Evolutionary conservation across 2,113 vertebrate species (phyloP).

Genomic region (Jaculus jaculus): DNA sequence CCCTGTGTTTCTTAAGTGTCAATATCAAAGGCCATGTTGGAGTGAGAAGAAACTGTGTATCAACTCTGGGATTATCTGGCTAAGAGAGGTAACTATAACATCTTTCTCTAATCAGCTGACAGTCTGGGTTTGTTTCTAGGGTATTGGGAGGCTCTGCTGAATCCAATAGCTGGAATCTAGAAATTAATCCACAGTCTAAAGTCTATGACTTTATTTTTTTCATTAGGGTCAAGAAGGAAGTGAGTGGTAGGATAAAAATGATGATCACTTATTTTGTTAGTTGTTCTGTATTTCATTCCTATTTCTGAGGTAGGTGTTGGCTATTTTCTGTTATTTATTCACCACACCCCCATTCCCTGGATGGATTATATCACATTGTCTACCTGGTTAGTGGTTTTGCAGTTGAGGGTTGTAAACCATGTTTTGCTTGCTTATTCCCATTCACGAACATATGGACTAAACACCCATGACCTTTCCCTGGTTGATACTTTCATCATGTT

Average conservation of each 20-base stretch:
- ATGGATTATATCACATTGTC: background rate
- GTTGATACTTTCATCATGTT: background rate
- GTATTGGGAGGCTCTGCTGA: slow-evolving; percentile 64
- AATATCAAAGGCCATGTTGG: slow-evolving; percentile 79
- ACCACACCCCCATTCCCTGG: background rate
- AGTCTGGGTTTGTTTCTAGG: slow-evolving; percentile 65
- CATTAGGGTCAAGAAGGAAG: background rate
- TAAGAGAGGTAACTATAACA: slow-evolving; percentile 73
- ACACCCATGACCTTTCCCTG: background rate
- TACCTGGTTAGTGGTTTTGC: background rate
- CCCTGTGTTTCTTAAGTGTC: slow-evolving; percentile 82
- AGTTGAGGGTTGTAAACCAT: background rate
- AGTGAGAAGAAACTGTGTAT: slow-evolving; percentile 65
- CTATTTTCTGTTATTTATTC: background rate
- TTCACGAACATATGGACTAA: too few species aligned
- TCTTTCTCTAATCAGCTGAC: slow-evolving; percentile 70
- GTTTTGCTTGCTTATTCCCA: background rate
- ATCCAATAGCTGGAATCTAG: slow-evolving; percentile 44
- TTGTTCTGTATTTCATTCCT: background rate
- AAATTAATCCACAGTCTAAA: background rate
- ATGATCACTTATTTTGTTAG: background rate
- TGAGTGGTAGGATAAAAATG: background rate
- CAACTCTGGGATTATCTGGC: slow-evolving; percentile 81
- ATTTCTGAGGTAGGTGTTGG: background rate
- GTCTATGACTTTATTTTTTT: slow-evolving; percentile 38